Base-by-base conservation (phyloP, 2,888 invertebrate genomes). In the Theretra japonica region DNA sequence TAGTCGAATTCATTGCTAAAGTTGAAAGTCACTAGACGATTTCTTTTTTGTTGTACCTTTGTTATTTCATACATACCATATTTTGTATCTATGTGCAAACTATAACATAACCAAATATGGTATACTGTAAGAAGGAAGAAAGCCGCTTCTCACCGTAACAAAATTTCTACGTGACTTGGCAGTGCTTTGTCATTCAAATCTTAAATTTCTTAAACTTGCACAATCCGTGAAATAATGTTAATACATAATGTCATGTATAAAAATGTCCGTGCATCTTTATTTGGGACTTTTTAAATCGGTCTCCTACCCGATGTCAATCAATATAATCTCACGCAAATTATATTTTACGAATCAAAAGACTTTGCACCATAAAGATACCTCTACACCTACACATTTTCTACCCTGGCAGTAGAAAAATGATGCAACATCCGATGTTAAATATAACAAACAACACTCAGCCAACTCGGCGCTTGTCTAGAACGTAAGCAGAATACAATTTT, bases 131-230 rank as follows among this genome's bases (percentile, higher is more conserved):
- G 4, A 59, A 3, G 30, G n/a, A 60, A 33, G 60, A 60, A 60
- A 60, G 33, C 30, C 30, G n/a, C 60, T 33, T 30, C n/a, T 60
- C 60, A 60, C n/a, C 30, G 60, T 60, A 8, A 60, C n/a, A n/a
- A 33, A n/a, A 30, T 30, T 33, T 60, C 30, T 7, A n/a, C n/a
- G 30, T 60, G 15, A 60, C n/a, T 60, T 30, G 19, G 30, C 8
- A 25, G n/a, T 60, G 60, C 30, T 8, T 60, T 59, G 59, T 59
- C 59, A 60, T 30, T 30, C 33, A 7, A 4, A 33, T 60, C 7
- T 2, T 17, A 19, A n/a, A 30, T n/a, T 30, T 5, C 17, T 30
- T 19, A 5, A 28, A 15, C 41, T 60, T 28, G 19, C 58, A 17
- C 23, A 28, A 59, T 58, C 2, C 41, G 41, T 15, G 41, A 15